These are phyloP conservation scores for Liodrosophila aerea DNA, from an alignment of 2,888 invertebrate genomes.

Conservation along the genomic window DNA sequence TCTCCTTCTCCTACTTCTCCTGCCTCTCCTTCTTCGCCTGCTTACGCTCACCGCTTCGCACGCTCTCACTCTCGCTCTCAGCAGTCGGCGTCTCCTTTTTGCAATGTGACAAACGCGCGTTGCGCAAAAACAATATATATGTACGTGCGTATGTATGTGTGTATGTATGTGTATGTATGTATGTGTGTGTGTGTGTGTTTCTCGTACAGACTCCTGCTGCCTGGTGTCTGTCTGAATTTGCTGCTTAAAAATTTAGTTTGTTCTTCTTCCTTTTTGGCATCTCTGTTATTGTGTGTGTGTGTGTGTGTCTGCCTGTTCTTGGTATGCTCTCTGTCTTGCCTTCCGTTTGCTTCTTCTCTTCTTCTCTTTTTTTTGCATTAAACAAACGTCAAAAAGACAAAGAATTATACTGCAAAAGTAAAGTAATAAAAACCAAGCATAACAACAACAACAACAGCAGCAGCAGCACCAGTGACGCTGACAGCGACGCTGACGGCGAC, in stretches of 20 bases:
- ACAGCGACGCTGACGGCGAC: slow-evolving; percentile 20
- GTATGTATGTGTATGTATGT: too few relatives aligned
- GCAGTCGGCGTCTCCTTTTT: slow-evolving; percentile 7
- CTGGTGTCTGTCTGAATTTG: neutral
- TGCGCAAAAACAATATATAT: slow-evolving; percentile 7
- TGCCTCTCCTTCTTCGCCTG: neutral
- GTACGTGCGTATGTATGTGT: too few relatives aligned
- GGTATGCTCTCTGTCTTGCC: slow-evolving; percentile 1
- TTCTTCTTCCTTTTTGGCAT: slow-evolving; percentile 58
- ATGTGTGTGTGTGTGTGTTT: too few relatives aligned
- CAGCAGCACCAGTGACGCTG: slow-evolving; percentile 27
- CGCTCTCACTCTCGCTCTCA: neutral
- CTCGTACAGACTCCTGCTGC: slow-evolving; percentile 4
- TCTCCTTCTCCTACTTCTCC: neutral
- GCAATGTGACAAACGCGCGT: slow-evolving; percentile 8
- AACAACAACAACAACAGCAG: slow-evolving; percentile 51
- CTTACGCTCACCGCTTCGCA: too few relatives aligned
- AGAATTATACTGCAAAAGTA: slow-evolving; percentile 71
- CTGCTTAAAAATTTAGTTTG: slow-evolving; percentile 53
- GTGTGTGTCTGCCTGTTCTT: slow-evolving; percentile 14
- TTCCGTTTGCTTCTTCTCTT: slow-evolving; percentile 43
- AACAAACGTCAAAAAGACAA: slow-evolving; percentile 74
- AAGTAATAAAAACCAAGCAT: slow-evolving; percentile 72
- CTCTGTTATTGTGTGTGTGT: slow-evolving; percentile 24
- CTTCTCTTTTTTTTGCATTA: slow-evolving; percentile 59